Percentiles rank a stretch among this genome's conserved stretches.
Conservation (phyloP, 2,797 vertebrate species). For the Falco concolor region DNA sequence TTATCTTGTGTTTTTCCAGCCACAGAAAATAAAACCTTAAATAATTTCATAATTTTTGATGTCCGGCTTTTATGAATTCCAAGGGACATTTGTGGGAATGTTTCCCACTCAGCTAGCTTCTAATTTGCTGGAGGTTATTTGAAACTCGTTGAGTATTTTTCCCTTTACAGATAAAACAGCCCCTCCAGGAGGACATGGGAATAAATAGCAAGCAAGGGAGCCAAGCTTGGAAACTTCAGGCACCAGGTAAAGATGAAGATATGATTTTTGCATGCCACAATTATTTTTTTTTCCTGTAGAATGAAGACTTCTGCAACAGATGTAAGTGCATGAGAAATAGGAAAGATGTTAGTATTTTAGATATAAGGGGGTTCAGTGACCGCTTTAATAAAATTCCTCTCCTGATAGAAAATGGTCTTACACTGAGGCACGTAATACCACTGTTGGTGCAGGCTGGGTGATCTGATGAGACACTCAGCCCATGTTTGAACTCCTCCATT, state of each 20-base stretch:
- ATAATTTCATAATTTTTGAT: neutral
- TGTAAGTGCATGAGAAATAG: neutral
- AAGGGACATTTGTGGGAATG: neutral
- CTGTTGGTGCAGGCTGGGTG: neutral
- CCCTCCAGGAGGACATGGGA: neutral
- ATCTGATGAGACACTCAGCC: neutral
- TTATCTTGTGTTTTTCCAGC: neutral
- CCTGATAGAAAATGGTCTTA: neutral
- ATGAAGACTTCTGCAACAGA: neutral
- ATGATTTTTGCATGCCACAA: neutral
- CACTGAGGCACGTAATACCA: neutral
- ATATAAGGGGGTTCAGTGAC: neutral
- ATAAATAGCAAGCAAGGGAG: neutral
- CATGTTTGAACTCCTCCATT: neutral
- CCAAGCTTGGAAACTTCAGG: neutral
- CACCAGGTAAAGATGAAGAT: neutral
- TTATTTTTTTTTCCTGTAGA: neutral
- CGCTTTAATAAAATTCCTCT: neutral
- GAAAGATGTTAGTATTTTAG: neutral
- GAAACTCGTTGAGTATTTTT: neutral
- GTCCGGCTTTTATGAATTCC: neutral
- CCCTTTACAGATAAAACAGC: constrained; percentile 19
- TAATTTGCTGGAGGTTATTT: neutral
- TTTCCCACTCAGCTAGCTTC: neutral
- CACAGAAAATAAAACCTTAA: constrained; percentile 10